Evolutionary conservation across 2,113 vertebrate genomes (phyloP).

Genomic region (Aegithalos caudatus): DNA sequence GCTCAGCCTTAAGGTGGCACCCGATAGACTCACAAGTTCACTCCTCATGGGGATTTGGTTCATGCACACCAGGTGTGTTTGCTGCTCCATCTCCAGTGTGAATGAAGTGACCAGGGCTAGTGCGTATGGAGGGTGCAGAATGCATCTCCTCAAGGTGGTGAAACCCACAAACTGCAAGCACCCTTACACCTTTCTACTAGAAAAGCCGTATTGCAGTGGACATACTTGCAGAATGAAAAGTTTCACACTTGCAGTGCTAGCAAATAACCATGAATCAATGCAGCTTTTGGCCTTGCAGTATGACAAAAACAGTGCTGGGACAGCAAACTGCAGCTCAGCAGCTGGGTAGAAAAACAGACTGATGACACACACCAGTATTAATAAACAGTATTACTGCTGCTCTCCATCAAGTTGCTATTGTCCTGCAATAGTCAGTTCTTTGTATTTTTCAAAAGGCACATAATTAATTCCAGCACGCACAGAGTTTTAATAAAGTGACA

Average conservation of each 20-base stretch:
- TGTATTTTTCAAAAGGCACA: background rate
- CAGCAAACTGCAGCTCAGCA: background rate
- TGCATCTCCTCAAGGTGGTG: background rate
- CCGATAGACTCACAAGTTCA: accelerated
- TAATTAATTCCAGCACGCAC: background rate
- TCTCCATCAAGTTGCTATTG: background rate
- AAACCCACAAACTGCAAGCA: background rate
- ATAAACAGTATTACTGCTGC: background rate
- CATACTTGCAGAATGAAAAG: background rate
- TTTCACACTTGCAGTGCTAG: background rate
- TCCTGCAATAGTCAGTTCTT: background rate
- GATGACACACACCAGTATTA: background rate
- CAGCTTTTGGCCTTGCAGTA: background rate
- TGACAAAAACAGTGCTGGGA: background rate
- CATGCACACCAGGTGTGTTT: background rate
- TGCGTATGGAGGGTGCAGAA: background rate
- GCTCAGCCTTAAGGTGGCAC: background rate
- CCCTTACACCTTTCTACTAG: background rate
- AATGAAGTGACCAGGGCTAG: background rate
- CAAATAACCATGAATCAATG: background rate
- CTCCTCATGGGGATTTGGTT: background rate
- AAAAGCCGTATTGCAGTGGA: background rate
- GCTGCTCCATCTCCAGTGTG: background rate
- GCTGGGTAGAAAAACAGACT: background rate
- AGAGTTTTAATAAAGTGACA: conserved; percentile 4